Conservation (phyloP, 2,888 invertebrate species). For the Pterostichus niger region DNA sequence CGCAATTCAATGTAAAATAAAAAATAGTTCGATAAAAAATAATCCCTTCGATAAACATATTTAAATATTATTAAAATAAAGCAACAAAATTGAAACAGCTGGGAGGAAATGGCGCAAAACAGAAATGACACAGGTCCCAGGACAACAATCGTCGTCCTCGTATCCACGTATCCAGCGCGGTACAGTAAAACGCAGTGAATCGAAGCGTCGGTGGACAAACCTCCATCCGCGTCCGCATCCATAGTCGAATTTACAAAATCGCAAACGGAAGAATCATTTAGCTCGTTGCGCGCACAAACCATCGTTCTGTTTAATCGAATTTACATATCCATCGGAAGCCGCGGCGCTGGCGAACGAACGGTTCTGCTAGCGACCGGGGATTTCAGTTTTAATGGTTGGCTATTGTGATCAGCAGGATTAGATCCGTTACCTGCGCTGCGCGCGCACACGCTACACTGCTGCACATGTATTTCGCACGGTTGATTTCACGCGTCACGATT, state of each 20-base stretch:
- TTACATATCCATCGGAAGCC: constrained; percentile 66
- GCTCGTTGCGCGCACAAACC: constrained; percentile 62
- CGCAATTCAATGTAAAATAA: neutral
- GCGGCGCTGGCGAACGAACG: constrained; percentile 12
- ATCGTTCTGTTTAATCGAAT: constrained; percentile 66
- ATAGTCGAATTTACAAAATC: constrained; percentile 61
- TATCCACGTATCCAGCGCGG: neutral
- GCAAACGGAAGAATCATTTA: constrained; percentile 66
- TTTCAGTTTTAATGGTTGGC: constrained; percentile 66
- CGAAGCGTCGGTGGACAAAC: constrained; percentile 46
- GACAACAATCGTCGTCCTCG: neutral
- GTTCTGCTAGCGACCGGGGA: constrained; percentile 47
- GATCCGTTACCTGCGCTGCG: constrained; percentile 62
- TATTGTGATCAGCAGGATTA: constrained; percentile 62
- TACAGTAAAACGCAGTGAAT: constrained; percentile 24
- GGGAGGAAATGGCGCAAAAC: constrained; percentile 2
- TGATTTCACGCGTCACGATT: constrained; percentile 61
- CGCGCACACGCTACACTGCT: constrained; percentile 32
- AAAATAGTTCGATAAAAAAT: neutral
- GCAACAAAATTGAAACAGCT: neutral
- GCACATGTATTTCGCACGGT: constrained; percentile 58
- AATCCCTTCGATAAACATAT: neutral
- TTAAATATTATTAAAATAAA: neutral
- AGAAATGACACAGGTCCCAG: constrained; percentile 23
- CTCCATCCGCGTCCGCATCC: neutral